A percentile compares a stretch with the other conserved stretches of the same genome.
Conservation (phyloP, 1,140 invertebrate species). For the Neodiprion virginianus region DNA sequence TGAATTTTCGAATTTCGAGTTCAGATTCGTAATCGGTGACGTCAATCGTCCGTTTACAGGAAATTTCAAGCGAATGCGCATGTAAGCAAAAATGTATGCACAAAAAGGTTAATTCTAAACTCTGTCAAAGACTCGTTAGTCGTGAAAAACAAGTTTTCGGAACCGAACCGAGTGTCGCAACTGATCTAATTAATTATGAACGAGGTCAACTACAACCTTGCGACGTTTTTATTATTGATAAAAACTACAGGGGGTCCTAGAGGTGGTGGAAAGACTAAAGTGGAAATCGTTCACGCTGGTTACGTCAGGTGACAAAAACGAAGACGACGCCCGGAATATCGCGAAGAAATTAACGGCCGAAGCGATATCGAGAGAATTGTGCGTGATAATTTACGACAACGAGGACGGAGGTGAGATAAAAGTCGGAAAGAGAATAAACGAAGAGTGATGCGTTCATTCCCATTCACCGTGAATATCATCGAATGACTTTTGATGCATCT, state of each 20-base stretch:
- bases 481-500: neutral
- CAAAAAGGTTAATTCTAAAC: too few species aligned
- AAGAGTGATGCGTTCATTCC: neutral
- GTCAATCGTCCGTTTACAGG: too few species aligned
- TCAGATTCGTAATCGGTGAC: too few species aligned
- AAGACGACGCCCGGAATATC: slow-evolving; percentile 51
- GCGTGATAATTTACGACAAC: slow-evolving; percentile 51
- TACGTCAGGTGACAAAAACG: slow-evolving; percentile 36
- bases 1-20: too few species aligned
- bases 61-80: too few species aligned
- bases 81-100: too few species aligned
- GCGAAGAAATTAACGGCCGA: slow-evolving; percentile 49
- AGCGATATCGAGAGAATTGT: slow-evolving; percentile 45
- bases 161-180: too few species aligned
- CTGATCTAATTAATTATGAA: too few species aligned
- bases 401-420: slow-evolving; percentile 31
- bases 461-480: neutral
- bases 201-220: too few species aligned
- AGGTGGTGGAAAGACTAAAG: slow-evolving; percentile 43
- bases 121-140: too few species aligned
- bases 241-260: slow-evolving; percentile 38
- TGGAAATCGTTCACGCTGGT: slow-evolving; percentile 56
- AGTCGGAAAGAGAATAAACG: too few species aligned
- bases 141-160: too few species aligned
- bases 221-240: neutral